Evolutionary conservation across 35 echinoderm and acorn worm genomes (phyloP).

Genomic region (Acanthaster planci): DNA sequence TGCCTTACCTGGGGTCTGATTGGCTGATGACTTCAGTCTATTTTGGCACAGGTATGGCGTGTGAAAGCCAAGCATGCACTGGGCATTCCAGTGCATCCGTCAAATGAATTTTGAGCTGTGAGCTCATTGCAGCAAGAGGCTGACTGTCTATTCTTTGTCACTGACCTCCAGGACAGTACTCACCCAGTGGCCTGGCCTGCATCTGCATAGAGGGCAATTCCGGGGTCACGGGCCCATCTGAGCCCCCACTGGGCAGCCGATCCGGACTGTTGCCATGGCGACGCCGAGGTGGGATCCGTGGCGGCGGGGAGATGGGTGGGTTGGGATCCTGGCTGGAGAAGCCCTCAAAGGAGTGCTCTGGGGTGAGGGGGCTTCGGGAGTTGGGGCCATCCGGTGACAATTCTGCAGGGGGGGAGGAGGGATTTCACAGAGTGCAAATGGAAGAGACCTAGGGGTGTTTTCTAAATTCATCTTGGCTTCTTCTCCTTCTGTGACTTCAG

Average conservation of each 20-base stretch:
- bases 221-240: constrained; percentile 16
- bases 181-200: background rate
- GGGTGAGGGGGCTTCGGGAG: constrained; percentile 51
- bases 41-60: too few relatives aligned
- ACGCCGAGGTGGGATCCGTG: constrained; percentile 53
- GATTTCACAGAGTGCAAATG: background rate
- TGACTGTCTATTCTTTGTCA: too few relatives aligned
- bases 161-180: background rate
- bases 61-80: too few relatives aligned
- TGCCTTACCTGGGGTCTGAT: too few relatives aligned
- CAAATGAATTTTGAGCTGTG: too few relatives aligned
- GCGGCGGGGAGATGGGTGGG: constrained; percentile 57
- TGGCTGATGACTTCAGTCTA: too few relatives aligned
- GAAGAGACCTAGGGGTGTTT: too few relatives aligned
- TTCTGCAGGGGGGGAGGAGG: background rate
- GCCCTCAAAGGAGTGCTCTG: constrained; percentile 52
- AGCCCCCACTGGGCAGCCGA: constrained; percentile 40
- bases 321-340: constrained; percentile 52
- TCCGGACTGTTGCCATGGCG: constrained; percentile 29
- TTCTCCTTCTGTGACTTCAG: too few relatives aligned
- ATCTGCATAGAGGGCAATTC: background rate
- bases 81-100: too few relatives aligned
- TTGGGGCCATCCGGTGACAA: background rate
- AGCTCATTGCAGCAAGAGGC: too few relatives aligned
- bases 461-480: constrained; percentile 1